Percentiles rank a stretch among this genome's conserved stretches.
These are phyloP conservation scores for Zapornia atra DNA, from an alignment of 2,113 vertebrate species.

Conservation along the genomic window DNA sequence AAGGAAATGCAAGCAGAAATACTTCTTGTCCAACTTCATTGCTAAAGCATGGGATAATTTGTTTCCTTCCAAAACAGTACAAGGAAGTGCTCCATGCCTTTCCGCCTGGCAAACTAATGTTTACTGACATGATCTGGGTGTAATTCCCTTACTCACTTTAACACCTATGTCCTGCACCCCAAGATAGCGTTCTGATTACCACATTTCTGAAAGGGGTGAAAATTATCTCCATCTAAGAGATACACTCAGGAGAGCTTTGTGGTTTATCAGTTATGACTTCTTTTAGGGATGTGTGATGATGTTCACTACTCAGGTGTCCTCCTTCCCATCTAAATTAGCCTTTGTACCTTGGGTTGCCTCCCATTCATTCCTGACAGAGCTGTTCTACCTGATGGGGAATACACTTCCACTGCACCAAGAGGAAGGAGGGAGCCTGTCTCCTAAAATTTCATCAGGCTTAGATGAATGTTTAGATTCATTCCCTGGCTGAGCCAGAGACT, in stretches of 20 bases:
- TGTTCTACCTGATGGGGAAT: not conserved
- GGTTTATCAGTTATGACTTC: not conserved
- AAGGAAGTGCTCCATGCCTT: not conserved
- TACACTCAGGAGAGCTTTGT: not conserved
- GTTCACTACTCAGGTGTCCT: accelerated
- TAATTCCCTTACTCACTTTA: not conserved
- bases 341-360: not conserved
- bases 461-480: not conserved
- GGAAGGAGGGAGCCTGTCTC: not conserved
- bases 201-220: not conserved
- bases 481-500: not conserved
- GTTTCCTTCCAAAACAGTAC: not conserved
- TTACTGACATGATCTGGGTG: not conserved
- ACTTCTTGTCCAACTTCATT: not conserved
- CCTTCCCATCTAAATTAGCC: not conserved
- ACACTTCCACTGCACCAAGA: not conserved
- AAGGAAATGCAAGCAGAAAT: not conserved
- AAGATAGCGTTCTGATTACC: not conserved
- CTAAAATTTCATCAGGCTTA: not conserved
- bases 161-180: not conserved
- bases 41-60: not conserved
- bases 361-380: not conserved
- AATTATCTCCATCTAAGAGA: not conserved
- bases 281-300: accelerated
- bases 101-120: not conserved